phyloP scores from a whole-genome alignment of 2,113 vertebrate genomes.

The Anoura caudifer region DNA sequence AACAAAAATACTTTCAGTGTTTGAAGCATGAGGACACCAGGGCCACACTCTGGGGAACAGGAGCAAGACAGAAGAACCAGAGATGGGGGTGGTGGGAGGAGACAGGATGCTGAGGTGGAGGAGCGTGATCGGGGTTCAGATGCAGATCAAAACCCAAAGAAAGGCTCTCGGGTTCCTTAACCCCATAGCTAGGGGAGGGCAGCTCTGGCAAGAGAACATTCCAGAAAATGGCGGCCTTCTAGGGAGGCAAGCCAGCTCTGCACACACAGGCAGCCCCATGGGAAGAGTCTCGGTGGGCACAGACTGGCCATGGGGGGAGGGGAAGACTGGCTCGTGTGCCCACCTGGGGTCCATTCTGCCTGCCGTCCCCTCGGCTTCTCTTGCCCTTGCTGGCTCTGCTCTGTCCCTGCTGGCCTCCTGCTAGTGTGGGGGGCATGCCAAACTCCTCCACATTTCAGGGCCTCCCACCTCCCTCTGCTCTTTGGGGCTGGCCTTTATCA shows the following conservation, averaged over 20 bases:
- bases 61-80: neutral
- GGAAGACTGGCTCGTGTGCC: accelerated
- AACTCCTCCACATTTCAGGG: neutral
- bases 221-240: neutral
- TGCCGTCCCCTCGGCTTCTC: neutral
- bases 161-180: neutral
- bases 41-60: accelerated
- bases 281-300: neutral
- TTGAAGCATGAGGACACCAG: accelerated
- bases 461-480: neutral
- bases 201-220: neutral
- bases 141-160: neutral
- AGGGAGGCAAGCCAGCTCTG: neutral
- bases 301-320: neutral
- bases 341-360: neutral
- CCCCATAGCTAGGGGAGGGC: neutral
- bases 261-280: neutral
- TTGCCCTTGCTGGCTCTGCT: accelerated
- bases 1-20: accelerated
- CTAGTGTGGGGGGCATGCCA: neutral
- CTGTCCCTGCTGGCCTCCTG: neutral
- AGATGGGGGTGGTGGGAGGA: accelerated
- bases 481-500: neutral
- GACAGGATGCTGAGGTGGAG: accelerated
- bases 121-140: neutral